phyloP scores from a whole-genome alignment of 1,140 invertebrate species.

The Dinoponera quadriceps region DNA sequence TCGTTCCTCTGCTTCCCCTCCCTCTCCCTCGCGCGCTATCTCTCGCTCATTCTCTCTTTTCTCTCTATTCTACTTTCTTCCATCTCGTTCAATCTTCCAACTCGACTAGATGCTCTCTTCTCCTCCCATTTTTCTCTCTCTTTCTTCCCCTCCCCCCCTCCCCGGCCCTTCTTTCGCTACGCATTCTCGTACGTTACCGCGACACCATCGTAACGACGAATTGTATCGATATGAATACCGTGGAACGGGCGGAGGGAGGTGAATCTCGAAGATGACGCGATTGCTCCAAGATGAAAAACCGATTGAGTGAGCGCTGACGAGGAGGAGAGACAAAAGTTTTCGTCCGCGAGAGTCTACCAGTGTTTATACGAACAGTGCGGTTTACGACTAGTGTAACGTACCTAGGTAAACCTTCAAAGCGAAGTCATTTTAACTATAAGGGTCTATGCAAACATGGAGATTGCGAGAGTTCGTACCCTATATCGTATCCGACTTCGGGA shows the following conservation, averaged over 20 bases:
- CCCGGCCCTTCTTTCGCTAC: slow-evolving; percentile 24
- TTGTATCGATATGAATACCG: slow-evolving; percentile 28
- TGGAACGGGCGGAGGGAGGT: background rate
- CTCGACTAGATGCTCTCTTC: slow-evolving; percentile 42
- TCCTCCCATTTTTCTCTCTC: too few relatives aligned
- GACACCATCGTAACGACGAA: slow-evolving; percentile 16
- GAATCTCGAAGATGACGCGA: slow-evolving; percentile 15
- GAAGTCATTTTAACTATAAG: background rate
- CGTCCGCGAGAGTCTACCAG: background rate
- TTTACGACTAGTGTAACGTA: slow-evolving; percentile 4
- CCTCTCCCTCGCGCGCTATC: slow-evolving; percentile 6
- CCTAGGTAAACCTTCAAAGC: background rate
- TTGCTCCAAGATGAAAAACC: background rate
- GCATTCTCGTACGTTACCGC: slow-evolving; percentile 5
- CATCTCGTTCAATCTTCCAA: slow-evolving; percentile 44
- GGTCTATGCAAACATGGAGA: background rate
- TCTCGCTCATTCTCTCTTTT: slow-evolving; percentile 11
- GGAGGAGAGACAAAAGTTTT: background rate
- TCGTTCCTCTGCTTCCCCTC: slow-evolving; percentile 24
- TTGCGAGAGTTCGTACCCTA: too few relatives aligned
- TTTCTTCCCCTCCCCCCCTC: background rate
- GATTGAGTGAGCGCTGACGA: slow-evolving; percentile 11
- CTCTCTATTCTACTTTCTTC: slow-evolving; percentile 56
- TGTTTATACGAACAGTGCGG: slow-evolving; percentile 8
- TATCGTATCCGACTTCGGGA: background rate